Percentiles rank a stretch among this genome's conserved stretches.
These are phyloP conservation scores for Lepus timidus DNA, from an alignment of 2,113 vertebrate genomes.

Conservation along the genomic window DNA sequence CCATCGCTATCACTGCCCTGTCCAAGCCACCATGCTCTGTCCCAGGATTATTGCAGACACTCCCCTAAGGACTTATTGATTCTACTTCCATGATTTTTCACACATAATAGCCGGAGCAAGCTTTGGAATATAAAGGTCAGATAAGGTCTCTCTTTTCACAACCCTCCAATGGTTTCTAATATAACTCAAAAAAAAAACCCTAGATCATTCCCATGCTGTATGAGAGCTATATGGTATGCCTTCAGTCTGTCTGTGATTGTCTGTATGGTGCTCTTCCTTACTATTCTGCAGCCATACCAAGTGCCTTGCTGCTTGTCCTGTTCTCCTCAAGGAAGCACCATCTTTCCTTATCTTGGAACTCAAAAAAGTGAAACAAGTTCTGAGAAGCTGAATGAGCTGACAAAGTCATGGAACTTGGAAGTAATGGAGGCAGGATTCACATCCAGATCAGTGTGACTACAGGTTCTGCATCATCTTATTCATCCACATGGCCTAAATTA, in stretches of 20 bases:
- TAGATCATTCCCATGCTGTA: too few relatives aligned
- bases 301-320: neutral
- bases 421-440: neutral
- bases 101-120: neutral
- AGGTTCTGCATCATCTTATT: neutral
- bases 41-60: neutral
- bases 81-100: neutral
- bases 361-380: neutral
- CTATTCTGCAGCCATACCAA: neutral
- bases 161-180: neutral
- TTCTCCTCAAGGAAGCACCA: neutral
- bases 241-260: neutral
- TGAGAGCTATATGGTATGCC: neutral
- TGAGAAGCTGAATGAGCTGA: neutral
- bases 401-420: neutral
- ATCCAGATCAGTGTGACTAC: neutral
- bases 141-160: neutral
- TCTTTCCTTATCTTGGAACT: neutral
- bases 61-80: neutral
- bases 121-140: conserved; percentile 3
- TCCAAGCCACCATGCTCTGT: neutral
- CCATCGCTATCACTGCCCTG: neutral
- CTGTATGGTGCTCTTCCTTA: neutral
- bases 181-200: neutral
- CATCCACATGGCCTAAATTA: neutral